phyloP scores from a whole-genome alignment of 2,113 vertebrate species.

The Bagarius yarrelli region DNA sequence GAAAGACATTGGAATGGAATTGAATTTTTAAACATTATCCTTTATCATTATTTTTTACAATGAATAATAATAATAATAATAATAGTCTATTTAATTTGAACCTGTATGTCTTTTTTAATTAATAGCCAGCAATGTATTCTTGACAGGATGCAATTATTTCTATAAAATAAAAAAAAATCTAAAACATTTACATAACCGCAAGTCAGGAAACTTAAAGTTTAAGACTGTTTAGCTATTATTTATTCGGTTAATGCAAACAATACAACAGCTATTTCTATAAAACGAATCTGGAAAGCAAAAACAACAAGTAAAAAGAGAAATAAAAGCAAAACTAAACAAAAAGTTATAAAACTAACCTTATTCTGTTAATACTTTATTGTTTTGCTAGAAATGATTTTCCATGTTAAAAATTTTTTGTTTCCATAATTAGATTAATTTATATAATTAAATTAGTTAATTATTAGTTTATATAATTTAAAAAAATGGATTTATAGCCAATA shows the following conservation, averaged over 20 bases:
- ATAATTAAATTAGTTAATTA: no score
- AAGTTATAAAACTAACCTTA: no score
- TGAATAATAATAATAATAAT: no score
- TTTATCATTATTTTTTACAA: no score
- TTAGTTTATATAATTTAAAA: neutral
- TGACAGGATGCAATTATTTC: neutral
- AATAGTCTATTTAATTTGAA: neutral
- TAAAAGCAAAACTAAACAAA: no score
- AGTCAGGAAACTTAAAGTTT: neutral
- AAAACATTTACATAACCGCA: no score
- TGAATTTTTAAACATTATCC: no score
- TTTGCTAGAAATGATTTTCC: neutral
- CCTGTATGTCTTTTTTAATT: neutral
- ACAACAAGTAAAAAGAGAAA: no score
- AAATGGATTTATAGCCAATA: neutral
- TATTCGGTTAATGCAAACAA: neutral
- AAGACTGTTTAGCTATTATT: neutral
- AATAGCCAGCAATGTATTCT: neutral
- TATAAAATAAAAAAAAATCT: neutral
- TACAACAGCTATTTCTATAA: neutral
- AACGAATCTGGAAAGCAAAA: neutral
- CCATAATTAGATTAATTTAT: no score
- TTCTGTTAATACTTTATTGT: neutral
- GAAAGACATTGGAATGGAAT: no score
- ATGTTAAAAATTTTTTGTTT: neutral